Evolutionary conservation across 2,888 invertebrate genomes (phyloP).

Genomic region (Andrena dorsata): DNA sequence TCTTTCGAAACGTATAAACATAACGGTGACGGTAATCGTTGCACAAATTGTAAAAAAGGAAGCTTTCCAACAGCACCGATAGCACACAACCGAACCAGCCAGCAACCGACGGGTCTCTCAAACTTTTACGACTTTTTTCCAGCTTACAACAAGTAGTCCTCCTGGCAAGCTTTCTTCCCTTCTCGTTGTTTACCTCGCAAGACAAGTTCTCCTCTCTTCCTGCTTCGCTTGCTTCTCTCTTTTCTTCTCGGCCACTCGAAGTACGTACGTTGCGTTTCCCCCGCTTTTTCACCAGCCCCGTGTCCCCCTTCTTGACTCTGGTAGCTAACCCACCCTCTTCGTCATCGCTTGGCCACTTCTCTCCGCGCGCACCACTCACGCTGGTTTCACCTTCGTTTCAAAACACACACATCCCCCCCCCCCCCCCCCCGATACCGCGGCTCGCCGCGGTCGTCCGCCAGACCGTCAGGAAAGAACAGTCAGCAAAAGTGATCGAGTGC

Average conservation of each 20-base stretch:
- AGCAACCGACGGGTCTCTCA: conserved; percentile 62
- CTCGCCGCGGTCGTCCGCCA: not conserved
- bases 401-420: no score
- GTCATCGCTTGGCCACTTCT: conserved; percentile 23
- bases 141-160: conserved; percentile 78
- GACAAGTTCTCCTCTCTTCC: conserved; percentile 69
- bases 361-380: conserved; percentile 36
- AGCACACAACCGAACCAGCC: conserved; percentile 35
- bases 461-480: not conserved
- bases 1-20: not conserved
- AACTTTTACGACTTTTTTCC: conserved; percentile 75
- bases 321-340: conserved; percentile 46
- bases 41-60: not conserved
- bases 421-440: not conserved
- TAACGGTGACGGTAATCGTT: not conserved
- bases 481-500: not conserved
- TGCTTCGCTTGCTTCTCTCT: conserved; percentile 73
- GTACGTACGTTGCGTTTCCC: conserved; percentile 64
- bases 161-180: conserved; percentile 75
- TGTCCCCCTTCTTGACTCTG: conserved; percentile 26
- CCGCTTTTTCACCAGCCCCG: conserved; percentile 64
- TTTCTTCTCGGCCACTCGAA: conserved; percentile 65
- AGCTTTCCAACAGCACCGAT: conserved; percentile 38
- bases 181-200: conserved; percentile 72
- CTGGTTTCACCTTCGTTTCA: conserved; percentile 61